A percentile compares a stretch with the other conserved stretches of the same genome.
Evolutionary conservation across 2,888 invertebrate genomes (phyloP).

Genomic region (Euplagia quadripunctaria): DNA sequence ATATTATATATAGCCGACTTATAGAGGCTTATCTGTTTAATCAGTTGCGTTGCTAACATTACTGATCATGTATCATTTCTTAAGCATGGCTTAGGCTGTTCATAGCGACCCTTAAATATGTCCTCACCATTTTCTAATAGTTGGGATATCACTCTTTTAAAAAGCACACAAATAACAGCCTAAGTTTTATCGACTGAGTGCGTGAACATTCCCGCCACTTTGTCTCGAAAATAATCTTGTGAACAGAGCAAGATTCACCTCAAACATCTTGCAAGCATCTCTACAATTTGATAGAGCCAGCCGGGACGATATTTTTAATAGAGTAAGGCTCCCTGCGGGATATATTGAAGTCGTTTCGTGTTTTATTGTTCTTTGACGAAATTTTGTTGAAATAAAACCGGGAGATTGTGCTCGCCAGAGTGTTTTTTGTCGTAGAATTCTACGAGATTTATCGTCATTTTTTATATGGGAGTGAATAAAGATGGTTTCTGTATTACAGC

Average conservation of each 20-base stretch:
- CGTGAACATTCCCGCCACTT: constrained; percentile 65
- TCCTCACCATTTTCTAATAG: background rate
- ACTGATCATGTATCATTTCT: background rate
- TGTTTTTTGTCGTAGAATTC: constrained; percentile 36
- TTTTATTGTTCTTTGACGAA: constrained; percentile 53
- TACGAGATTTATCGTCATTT: constrained; percentile 21
- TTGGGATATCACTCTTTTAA: background rate
- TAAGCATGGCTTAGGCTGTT: too few relatives aligned
- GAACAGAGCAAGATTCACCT: constrained; percentile 77
- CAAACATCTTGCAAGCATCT: constrained; percentile 73
- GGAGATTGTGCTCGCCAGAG: constrained; percentile 39
- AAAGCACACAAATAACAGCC: background rate
- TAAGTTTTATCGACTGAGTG: constrained; percentile 53
- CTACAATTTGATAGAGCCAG: constrained; percentile 70
- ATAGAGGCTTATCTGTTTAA: too few relatives aligned
- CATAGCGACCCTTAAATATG: background rate
- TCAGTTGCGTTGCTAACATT: too few relatives aligned
- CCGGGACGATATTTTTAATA: constrained; percentile 64
- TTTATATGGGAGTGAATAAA: constrained; percentile 6
- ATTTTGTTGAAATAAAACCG: constrained; percentile 52
- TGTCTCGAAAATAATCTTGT: constrained; percentile 81
- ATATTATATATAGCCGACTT: too few relatives aligned
- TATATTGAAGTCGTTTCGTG: constrained; percentile 44
- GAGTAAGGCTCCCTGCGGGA: constrained; percentile 51
- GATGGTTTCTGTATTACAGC: background rate